Conservation (phyloP, 2,888 invertebrate species). For the Oithona nana region DNA sequence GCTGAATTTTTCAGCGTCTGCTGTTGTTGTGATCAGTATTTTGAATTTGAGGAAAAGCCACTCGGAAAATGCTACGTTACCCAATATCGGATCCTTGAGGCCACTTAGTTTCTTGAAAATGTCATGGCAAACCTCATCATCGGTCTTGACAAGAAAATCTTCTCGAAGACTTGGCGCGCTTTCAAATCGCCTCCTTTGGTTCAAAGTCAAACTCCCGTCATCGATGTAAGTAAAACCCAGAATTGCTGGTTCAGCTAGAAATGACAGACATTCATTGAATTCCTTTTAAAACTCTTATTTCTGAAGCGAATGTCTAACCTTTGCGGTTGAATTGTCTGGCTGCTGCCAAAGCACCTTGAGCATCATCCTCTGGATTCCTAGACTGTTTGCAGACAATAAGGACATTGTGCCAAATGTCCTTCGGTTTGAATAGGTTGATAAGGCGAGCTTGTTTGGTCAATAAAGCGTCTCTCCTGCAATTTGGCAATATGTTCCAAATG, state of each 20-base stretch:
- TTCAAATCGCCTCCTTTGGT: background rate
- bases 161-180: background rate
- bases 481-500: conserved; percentile 11
- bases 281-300: no score
- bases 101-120: background rate
- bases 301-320: no score
- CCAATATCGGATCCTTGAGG: background rate
- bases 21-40: no score
- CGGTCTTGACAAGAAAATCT: conserved; percentile 2
- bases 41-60: no score
- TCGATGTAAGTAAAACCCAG: background rate
- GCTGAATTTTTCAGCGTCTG: no score
- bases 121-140: conserved; percentile 1
- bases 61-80: no score
- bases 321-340: background rate
- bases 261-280: no score
- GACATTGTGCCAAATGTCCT: conserved; percentile 14
- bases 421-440: background rate
- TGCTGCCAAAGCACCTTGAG: conserved; percentile 2
- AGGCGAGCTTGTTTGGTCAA: conserved; percentile 1
- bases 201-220: background rate
- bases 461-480: conserved; percentile 1
- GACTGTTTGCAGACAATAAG: conserved; percentile 9
- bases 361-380: conserved; percentile 8
- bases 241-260: background rate